phyloP scores from a whole-genome alignment of 30 jellyfish, hydroid and myxozoan genomes.

The Pseudorhiza aurosa region DNA sequence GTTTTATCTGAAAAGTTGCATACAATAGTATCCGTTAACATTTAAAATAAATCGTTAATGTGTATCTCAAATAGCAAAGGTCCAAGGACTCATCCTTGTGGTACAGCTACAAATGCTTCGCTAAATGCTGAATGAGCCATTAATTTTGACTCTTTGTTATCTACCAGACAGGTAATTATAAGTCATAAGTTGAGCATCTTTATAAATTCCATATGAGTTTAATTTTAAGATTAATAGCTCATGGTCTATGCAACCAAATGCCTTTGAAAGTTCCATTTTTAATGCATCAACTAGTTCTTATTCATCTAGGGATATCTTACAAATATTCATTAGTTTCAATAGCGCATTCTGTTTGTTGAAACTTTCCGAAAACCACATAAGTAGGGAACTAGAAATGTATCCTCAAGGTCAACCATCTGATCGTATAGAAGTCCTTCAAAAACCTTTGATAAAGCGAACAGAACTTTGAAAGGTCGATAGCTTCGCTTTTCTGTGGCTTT shows the following conservation, averaged over 20 bases:
- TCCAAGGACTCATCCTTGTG: conserved; percentile 4
- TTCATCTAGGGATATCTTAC: not conserved
- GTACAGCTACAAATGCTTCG: conserved; percentile 3
- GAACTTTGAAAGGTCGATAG: not conserved
- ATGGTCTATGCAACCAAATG: not conserved
- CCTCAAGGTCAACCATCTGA: not conserved
- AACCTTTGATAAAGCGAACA: too few species aligned
- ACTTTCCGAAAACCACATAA: not conserved
- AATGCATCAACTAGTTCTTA: not conserved
- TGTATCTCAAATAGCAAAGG: not conserved
- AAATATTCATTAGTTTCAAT: not conserved
- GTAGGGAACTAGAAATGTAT: not conserved
- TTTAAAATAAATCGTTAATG: too few species aligned
- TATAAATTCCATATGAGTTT: not conserved
- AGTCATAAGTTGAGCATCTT: conserved; percentile 6
- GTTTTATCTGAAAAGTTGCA: not conserved
- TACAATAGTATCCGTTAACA: not conserved
- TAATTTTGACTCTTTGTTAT: not conserved
- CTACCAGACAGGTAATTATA: not conserved
- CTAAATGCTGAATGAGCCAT: conserved; percentile 21
- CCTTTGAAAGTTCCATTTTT: not conserved
- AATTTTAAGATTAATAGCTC: not conserved
- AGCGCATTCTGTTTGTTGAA: not conserved
- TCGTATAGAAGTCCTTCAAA: not conserved
- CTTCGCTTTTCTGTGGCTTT: too few species aligned